Conservation (phyloP, 2,888 invertebrate genomes). For the Trissolcus brochymenae region DNA sequence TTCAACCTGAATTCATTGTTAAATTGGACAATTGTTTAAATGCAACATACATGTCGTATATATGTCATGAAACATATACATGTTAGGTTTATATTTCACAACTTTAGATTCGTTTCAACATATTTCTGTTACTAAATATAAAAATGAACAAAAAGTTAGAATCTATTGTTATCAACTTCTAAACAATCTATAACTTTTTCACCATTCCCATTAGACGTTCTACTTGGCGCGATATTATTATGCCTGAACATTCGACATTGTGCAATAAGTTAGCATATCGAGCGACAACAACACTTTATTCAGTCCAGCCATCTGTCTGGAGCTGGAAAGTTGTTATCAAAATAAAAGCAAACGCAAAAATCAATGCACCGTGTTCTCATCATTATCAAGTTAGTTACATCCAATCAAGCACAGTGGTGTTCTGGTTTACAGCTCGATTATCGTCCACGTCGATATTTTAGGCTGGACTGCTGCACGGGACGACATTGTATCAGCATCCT, state of each 20-base stretch:
- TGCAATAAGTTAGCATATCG: constrained; percentile 20
- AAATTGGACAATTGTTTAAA: too few relatives aligned
- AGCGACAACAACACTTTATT: constrained; percentile 41
- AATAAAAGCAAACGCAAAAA: constrained; percentile 47
- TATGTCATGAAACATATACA: too few relatives aligned
- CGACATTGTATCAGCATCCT: constrained; percentile 63
- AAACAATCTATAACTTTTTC: too few relatives aligned
- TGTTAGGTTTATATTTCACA: too few relatives aligned
- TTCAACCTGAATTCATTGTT: too few relatives aligned
- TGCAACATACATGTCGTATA: too few relatives aligned
- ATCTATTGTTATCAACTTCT: too few relatives aligned
- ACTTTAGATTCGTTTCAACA: too few relatives aligned
- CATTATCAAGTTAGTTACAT: constrained; percentile 56
- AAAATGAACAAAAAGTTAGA: too few relatives aligned
- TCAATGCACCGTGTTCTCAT: constrained; percentile 47
- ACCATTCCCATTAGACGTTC: too few relatives aligned
- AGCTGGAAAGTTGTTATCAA: constrained; percentile 37
- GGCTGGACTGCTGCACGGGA: constrained; percentile 45
- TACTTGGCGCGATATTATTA: too few relatives aligned
- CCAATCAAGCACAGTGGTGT: constrained; percentile 53
- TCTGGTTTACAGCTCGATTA: constrained; percentile 56
- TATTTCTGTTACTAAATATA: too few relatives aligned
- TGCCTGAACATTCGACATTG: constrained; percentile 2
- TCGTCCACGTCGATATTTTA: constrained; percentile 52
- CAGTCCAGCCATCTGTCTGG: constrained; percentile 37